Base-by-base conservation (phyloP, 2,797 vertebrate genomes). In the Salarias fasciatus region DNA sequence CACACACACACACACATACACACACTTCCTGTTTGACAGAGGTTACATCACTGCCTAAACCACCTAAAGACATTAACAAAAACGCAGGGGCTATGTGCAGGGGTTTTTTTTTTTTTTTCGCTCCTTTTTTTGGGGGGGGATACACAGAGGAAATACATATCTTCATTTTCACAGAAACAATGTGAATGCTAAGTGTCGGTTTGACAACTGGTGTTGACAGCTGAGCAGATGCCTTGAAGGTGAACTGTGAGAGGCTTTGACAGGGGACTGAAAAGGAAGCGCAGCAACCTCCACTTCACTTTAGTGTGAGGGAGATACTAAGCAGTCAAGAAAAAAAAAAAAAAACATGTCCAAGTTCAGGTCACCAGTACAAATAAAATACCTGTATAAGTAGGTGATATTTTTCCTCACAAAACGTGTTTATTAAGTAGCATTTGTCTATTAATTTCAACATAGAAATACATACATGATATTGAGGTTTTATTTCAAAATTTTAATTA, bases 181-280 rank as follows among this genome's bases (percentile, higher is more conserved):
- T 79, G 86, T 60, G 82, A 89, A 89, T 88, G 83, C 84, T 87
- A 88, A 88, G 79, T 85, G 89, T 84, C 68, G 73, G 78, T 68
- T 86, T 89, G 87, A 89, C 87, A 89, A 86, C 70, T 77, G 78
- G 53, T 63, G 85, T 69, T 91, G 89, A 91, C 90, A 91, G 89
- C 82, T 65, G 75, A 88, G 87, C 81, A 82, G 84, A 83, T 82
- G 89, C 86, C 89, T 91, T 80, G 81, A 86, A 91, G 87, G 90
- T 87, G 86, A 91, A 89, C 66, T 73, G 82, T 81, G 87, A 88
- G 71, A 79, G 65, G 77, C 83, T 91, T 84, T 91, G 87, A 90
- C 88, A 82, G 70, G 79, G 72, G 74, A 83, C 86, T 87, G 81
- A 87, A 88, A 83, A 86, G 79, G 71, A 72, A 72, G 73, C 31